Evolutionary conservation across 1,140 invertebrate species (phyloP), one percentile per base, ranked within the genome.

Genomic region (Drosophila kurseongensis): DNA sequence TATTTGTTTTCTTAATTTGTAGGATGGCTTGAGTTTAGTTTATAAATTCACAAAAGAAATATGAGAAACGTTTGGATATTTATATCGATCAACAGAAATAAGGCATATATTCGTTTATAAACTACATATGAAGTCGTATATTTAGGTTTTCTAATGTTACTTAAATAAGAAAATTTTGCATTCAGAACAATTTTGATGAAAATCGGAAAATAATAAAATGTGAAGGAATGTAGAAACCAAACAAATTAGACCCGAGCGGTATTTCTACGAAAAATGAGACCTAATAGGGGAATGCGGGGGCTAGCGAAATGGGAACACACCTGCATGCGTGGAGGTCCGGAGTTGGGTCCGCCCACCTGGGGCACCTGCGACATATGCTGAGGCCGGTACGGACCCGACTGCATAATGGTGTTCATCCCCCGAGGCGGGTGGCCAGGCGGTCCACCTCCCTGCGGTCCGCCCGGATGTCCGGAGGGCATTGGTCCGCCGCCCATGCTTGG

Each of bases 351-450:
- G 61, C 65, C 90, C 42, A 92, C 83, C 58, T 91, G 91, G 52
- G 93, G 93, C 16, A 91, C 92, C 77, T 93, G 93, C 8, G 93
- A 93, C 91, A 92, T 92, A 44, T 92, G 91, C 13, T 92, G 91
- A 0, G 91, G 92, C 9, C 91, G 76, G 63, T 88, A 92, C 59
- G 91, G 89, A 3, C 86, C 86, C 7, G 90, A 91, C 40, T 78
- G 79, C 83, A 91, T 89, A 45, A 90, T 92, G 48, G 90, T 90
- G 60, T 92, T 95, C 93, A 95, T 95, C 56, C 51, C 51, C 12
- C 94, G 93, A 41, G 94, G 94, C 27, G 94, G 94, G 86, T 95
- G 94, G 69, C 94, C 94, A 67, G 82, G 91, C 93, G 94, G 83
- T 6, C 74, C 76, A 27, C 75, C 75, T 18, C 89, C 91, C 59